Conservation (phyloP, 2,113 vertebrate genomes). For the Phalacrocorax aristotelis region DNA sequence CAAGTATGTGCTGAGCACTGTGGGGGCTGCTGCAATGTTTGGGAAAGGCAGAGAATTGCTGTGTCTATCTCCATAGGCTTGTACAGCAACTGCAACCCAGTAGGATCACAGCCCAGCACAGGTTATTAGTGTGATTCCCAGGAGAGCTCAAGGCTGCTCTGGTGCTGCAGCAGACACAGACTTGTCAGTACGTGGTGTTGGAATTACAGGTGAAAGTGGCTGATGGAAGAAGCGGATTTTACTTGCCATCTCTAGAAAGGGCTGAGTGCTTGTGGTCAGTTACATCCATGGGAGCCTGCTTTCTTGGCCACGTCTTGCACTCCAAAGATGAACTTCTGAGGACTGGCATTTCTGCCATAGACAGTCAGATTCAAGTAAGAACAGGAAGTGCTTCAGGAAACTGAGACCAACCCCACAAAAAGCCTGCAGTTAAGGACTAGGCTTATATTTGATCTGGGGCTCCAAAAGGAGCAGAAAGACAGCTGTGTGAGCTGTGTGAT, state of each 20-base stretch:
- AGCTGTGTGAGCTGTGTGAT: neutral
- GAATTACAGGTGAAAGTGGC: neutral
- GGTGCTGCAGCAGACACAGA: neutral
- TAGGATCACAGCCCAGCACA: neutral
- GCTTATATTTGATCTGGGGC: neutral
- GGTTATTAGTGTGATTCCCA: neutral
- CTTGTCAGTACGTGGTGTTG: neutral
- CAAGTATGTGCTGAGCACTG: neutral
- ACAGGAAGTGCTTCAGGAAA: neutral
- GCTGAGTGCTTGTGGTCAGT: neutral
- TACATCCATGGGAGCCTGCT: neutral
- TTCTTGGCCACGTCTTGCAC: neutral
- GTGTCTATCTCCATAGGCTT: neutral
- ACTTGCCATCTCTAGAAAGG: neutral
- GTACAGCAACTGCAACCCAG: neutral
- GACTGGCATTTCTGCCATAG: neutral
- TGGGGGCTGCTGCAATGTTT: neutral
- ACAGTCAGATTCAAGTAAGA: neutral
- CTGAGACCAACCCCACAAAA: neutral
- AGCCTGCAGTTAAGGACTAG: neutral
- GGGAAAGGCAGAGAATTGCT: neutral
- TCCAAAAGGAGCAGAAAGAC: neutral
- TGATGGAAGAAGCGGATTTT: neutral
- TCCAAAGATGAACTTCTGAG: neutral
- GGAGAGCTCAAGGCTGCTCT: neutral